phyloP scores from a whole-genome alignment of 2,888 invertebrate species.

The Agonopterix alstromeriana region DNA sequence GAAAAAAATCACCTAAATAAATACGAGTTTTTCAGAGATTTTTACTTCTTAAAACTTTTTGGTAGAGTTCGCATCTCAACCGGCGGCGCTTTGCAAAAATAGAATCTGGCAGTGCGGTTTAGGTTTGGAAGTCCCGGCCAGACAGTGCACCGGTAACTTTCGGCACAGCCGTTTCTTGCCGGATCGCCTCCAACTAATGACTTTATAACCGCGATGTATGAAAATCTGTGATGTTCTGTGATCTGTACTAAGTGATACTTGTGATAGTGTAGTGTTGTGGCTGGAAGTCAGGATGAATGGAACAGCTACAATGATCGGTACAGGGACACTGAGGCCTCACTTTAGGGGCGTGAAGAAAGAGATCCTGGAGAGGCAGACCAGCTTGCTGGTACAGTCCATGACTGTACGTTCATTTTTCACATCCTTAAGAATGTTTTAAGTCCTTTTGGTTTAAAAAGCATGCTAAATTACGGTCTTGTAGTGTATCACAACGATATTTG shows the following conservation, averaged over 20 bases:
- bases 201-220: neutral
- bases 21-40: too few species aligned
- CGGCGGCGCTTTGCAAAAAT: conserved; percentile 74
- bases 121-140: conserved; percentile 60
- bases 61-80: conserved; percentile 42
- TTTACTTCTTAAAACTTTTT: too few species aligned
- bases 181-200: conserved; percentile 15
- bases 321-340: conserved; percentile 77
- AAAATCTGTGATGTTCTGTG: conserved; percentile 12
- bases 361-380: conserved; percentile 83
- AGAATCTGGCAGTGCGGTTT: conserved; percentile 69
- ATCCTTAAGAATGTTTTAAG: neutral
- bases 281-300: neutral
- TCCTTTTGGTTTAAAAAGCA: neutral
- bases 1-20: too few species aligned
- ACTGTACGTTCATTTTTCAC: conserved; percentile 80
- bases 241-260: conserved; percentile 27
- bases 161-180: conserved; percentile 48
- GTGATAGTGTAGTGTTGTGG: conserved; percentile 11
- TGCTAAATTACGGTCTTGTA: too few species aligned
- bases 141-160: conserved; percentile 61
- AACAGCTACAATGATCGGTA: conserved; percentile 63
- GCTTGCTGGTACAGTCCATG: conserved; percentile 85
- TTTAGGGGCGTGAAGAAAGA: conserved; percentile 89
- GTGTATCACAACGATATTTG: too few species aligned